Percentiles rank a stretch among this genome's conserved stretches.
phyloP scores from a whole-genome alignment of 2,888 invertebrate species.

The Pachydiplax longipennis region DNA sequence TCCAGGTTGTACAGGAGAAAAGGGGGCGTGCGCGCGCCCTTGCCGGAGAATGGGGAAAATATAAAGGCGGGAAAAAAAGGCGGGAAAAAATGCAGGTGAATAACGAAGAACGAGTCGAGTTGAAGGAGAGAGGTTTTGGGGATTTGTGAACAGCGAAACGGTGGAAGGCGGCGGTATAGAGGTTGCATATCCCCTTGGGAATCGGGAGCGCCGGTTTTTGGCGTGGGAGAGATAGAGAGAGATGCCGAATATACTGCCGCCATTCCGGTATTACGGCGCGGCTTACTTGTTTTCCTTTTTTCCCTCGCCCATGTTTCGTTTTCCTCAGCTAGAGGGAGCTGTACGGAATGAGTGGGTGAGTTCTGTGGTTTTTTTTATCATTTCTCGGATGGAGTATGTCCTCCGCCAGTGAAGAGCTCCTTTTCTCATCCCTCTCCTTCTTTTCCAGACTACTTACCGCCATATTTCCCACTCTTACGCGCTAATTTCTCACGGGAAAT shows the following conservation, averaged over 20 bases:
- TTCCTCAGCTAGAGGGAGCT: not conserved
- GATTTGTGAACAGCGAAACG: not conserved
- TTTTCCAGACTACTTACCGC: not conserved
- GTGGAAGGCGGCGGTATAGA: not conserved
- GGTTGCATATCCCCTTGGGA: not conserved
- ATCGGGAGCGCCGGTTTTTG: not conserved
- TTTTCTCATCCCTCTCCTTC: not conserved
- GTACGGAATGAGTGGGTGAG: constrained; percentile 2
- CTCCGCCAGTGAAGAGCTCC: not conserved
- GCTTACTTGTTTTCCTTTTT: not conserved
- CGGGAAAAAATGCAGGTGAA: not conserved
- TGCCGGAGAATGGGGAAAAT: not conserved
- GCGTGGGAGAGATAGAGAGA: not conserved
- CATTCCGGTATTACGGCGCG: not conserved
- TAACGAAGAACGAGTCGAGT: not conserved
- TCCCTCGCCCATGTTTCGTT: not conserved
- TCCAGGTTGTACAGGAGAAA: not conserved
- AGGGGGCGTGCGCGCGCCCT: not conserved
- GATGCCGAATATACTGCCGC: constrained; percentile 3
- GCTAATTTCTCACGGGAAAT: constrained; percentile 35
- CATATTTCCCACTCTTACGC: not conserved
- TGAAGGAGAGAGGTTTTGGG: not conserved
- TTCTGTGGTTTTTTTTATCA: not conserved
- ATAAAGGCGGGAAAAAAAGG: not conserved
- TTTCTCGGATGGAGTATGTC: not conserved